Conservation (phyloP, 2,113 vertebrate genomes). For the Nicator chloris region DNA sequence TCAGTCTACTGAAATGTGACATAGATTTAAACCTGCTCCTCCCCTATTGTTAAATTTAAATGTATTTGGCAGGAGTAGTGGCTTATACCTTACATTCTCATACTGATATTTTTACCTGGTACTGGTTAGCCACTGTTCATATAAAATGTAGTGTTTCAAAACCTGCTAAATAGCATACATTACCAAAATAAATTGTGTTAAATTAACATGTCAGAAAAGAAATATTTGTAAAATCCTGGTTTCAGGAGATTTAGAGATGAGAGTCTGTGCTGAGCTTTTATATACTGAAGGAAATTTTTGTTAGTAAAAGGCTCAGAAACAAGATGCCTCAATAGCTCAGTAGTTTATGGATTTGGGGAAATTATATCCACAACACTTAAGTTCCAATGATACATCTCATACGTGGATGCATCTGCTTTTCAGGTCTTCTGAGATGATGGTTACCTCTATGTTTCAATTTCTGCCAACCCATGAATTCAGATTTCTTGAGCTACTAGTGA, state of each 20-base stretch:
- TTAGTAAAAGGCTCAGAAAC: background rate
- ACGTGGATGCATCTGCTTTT: background rate
- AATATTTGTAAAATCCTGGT: background rate
- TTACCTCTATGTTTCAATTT: background rate
- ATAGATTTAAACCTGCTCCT: background rate
- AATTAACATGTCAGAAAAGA: background rate
- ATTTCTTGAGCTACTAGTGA: background rate
- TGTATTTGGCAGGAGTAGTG: background rate
- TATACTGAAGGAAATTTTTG: background rate
- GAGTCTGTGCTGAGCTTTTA: background rate
- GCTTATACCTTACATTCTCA: background rate
- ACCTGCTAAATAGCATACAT: background rate
- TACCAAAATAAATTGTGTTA: background rate
- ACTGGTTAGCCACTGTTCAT: background rate
- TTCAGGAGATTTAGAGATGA: background rate
- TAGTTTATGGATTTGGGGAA: background rate
- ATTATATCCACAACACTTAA: background rate
- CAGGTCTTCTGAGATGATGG: background rate
- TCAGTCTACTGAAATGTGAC: background rate
- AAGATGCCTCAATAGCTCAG: background rate
- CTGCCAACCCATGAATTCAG: background rate
- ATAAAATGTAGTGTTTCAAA: background rate
- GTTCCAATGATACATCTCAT: background rate
- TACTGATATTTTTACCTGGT: background rate
- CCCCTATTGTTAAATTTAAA: background rate